Conservation (phyloP, 2,888 invertebrate species). For the Papilio elwesi region DNA sequence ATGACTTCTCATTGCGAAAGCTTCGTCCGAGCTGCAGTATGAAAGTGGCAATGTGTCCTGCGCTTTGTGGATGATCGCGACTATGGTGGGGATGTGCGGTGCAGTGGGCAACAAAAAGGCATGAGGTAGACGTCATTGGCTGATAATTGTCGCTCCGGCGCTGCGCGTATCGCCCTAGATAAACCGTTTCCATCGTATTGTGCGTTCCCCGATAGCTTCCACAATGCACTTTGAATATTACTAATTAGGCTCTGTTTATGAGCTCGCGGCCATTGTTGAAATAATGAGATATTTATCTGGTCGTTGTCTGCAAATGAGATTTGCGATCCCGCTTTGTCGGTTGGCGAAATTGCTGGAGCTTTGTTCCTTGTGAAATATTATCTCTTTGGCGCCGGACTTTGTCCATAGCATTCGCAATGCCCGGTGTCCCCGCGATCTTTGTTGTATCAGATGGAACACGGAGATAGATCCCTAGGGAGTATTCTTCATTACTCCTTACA, state of each 20-base stretch:
- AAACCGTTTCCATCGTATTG: slow-evolving; percentile 79
- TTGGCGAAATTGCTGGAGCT: slow-evolving; percentile 74
- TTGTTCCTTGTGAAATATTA: slow-evolving; percentile 77
- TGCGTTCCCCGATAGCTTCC: slow-evolving; percentile 74
- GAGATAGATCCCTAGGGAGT: slow-evolving; percentile 37
- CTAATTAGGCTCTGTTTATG: slow-evolving; percentile 83
- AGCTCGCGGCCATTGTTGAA: slow-evolving; percentile 79
- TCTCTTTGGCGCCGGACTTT: slow-evolving; percentile 49
- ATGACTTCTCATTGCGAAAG: slow-evolving; percentile 33
- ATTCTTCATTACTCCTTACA: slow-evolving; percentile 36
- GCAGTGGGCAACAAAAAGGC: slow-evolving; percentile 53
- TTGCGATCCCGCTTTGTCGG: slow-evolving; percentile 82
- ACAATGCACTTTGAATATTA: slow-evolving; percentile 83
- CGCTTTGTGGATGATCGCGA: neutral
- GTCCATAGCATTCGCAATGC: slow-evolving; percentile 32
- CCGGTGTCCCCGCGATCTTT: slow-evolving; percentile 44
- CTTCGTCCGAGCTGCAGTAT: slow-evolving; percentile 39
- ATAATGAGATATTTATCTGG: slow-evolving; percentile 82
- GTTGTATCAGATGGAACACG: slow-evolving; percentile 60
- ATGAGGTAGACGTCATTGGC: slow-evolving; percentile 64
- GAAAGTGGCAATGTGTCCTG: slow-evolving; percentile 30
- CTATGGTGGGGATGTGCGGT: neutral
- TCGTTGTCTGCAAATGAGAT: slow-evolving; percentile 81
- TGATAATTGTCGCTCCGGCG: slow-evolving; percentile 79
- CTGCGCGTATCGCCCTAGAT: slow-evolving; percentile 80